Evolutionary conservation across 2,797 vertebrate species (phyloP).

Genomic region (Cuculus canorus): DNA sequence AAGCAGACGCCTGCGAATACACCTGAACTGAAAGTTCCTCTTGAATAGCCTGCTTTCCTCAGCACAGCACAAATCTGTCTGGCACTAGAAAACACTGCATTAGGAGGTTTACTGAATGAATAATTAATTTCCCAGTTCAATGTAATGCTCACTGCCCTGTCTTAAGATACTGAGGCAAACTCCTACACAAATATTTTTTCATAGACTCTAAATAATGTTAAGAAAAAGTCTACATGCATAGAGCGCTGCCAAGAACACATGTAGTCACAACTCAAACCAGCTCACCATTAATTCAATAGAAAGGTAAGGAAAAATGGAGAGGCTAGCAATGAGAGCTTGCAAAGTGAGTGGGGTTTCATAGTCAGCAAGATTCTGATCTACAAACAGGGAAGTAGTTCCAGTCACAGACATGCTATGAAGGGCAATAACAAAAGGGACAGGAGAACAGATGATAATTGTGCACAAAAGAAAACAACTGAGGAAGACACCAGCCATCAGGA

Average conservation of each 20-base stretch:
- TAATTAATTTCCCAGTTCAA: conserved; percentile 8
- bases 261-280: neutral
- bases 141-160: neutral
- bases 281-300: neutral
- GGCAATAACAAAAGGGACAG: neutral
- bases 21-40: neutral
- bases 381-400: neutral
- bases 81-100: neutral
- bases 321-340: neutral
- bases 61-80: neutral
- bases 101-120: neutral
- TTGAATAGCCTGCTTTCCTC: neutral
- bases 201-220: neutral
- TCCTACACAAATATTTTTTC: neutral
- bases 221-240: neutral
- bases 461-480: neutral
- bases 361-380: neutral
- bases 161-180: neutral
- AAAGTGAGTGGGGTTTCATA: neutral
- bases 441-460: neutral
- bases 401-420: neutral
- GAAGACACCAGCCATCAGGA: neutral
- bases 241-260: neutral
- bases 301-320: neutral
- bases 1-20: neutral